Evolutionary conservation across 2,113 vertebrate species (phyloP).

Genomic region (Rhynchomys soricoides): DNA sequence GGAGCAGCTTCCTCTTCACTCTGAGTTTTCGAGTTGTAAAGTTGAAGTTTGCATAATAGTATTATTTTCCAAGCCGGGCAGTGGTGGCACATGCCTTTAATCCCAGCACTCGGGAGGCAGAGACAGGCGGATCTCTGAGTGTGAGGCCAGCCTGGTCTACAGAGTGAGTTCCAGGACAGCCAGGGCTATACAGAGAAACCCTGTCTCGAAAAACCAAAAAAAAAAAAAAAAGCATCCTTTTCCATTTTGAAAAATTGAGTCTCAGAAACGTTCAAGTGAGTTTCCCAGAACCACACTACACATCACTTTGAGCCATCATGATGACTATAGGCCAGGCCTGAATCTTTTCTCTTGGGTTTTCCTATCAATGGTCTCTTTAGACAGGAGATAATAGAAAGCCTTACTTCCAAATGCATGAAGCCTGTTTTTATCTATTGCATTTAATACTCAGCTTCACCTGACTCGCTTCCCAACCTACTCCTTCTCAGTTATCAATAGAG

Average conservation of each 20-base stretch:
- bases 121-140: too few species aligned
- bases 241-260: conserved; percentile 33
- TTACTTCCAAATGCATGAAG: conserved; percentile 5
- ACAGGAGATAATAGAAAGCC: conserved; percentile 22
- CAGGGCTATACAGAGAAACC: too few species aligned
- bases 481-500: conserved; percentile 26
- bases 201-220: too few species aligned
- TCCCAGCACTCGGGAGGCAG: too few species aligned
- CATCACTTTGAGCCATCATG: conserved; percentile 27
- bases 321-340: conserved; percentile 44
- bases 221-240: too few species aligned
- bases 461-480: neutral
- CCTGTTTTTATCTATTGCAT: conserved; percentile 24
- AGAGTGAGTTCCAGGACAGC: too few species aligned
- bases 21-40: conserved; percentile 40
- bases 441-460: conserved; percentile 17
- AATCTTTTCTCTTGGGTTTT: conserved; percentile 18
- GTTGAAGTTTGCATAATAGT: neutral
- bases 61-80: too few species aligned
- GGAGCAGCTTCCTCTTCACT: neutral
- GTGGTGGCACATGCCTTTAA: too few species aligned
- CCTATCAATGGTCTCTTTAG: conserved; percentile 27
- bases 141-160: too few species aligned
- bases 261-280: conserved; percentile 46
- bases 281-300: conserved; percentile 23